Evolutionary conservation across 92 coral and sea anemone species (phyloP), one percentile per base, ranked within the genome.

Genomic region (Diadumene lineata): DNA sequence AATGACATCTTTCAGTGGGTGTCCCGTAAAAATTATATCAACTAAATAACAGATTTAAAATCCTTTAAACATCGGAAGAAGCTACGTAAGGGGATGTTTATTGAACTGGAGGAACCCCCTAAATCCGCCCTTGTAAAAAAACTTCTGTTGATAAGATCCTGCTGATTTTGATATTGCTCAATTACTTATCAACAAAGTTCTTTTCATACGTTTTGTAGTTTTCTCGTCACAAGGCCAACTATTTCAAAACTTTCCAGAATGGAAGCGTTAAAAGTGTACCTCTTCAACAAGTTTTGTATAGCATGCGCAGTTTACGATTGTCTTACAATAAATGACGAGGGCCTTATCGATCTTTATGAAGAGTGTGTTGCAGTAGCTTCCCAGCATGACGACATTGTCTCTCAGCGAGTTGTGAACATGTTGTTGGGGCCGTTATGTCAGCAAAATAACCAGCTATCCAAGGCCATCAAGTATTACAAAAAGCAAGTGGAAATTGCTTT

Each of bases 221-320:
- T 13, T 13, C 7, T 38, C 13, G 13, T 38, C 48, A 56, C 7
- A 21, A 17, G 8, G 24, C 63, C 72, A 62, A 24, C 29, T 26
- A 56, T 26, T 56, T n/a, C 63, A 56, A 21, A n/a, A 26, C 6
- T 7, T 17, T 3, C 24, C 63, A n/a, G 9, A n/a, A 56, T 56
- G 63, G 63, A 56, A 26, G 3, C 29, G 9, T 26, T 3, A 17
- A 17, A 56, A 56, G 63, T 17, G 9, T 8, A 26, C 9, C 63
- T 56, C 19, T 56, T 56, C 63, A 56, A 8, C 29, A 7, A 21
- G 63, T 56, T 56, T 56, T 56, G 63, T 56, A 4, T 26, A 56
- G 24, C 29, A n/a, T 56, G 63, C 19, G 63, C 63, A 56, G 63
- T 56, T 56, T 56, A n/a, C 19, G 7, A 26, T 56, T 56, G 63